These are phyloP conservation scores for Lypha dubia DNA, from an alignment of 2,888 invertebrate genomes.

Conservation along the genomic window DNA sequence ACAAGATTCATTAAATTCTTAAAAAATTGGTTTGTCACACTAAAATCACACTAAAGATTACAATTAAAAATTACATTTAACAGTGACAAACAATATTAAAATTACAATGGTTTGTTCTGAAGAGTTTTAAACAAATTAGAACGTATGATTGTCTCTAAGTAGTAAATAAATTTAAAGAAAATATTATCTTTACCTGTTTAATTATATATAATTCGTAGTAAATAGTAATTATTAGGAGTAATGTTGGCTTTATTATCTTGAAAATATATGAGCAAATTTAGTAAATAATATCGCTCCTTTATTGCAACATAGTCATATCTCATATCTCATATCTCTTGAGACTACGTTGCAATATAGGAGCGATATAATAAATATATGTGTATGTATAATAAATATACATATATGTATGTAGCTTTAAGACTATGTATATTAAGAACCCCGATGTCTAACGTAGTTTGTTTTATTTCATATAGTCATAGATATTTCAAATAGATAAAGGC, in stretches of 20 bases:
- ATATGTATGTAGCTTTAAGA: too few species aligned
- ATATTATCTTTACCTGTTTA: neutral
- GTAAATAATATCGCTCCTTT: too few species aligned
- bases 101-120: slow-evolving; percentile 70
- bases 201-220: neutral
- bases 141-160: neutral
- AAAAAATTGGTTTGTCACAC: neutral
- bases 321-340: too few species aligned
- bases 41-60: neutral
- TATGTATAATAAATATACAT: too few species aligned
- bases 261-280: too few species aligned
- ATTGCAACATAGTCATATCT: too few species aligned
- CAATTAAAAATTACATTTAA: slow-evolving; percentile 32
- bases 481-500: slow-evolving; percentile 29
- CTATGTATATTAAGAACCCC: neutral
- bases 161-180: neutral
- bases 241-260: neutral
- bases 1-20: slow-evolving; percentile 6
- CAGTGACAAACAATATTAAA: slow-evolving; percentile 32
- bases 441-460: neutral
- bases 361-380: too few species aligned
- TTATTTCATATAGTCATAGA: slow-evolving; percentile 1
- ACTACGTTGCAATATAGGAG: too few species aligned
- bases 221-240: slow-evolving; percentile 5
- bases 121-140: slow-evolving; percentile 26